These are phyloP conservation scores for Dendropsophus ebraccatus DNA, from an alignment of 2,113 vertebrate species.

Conservation along the genomic window DNA sequence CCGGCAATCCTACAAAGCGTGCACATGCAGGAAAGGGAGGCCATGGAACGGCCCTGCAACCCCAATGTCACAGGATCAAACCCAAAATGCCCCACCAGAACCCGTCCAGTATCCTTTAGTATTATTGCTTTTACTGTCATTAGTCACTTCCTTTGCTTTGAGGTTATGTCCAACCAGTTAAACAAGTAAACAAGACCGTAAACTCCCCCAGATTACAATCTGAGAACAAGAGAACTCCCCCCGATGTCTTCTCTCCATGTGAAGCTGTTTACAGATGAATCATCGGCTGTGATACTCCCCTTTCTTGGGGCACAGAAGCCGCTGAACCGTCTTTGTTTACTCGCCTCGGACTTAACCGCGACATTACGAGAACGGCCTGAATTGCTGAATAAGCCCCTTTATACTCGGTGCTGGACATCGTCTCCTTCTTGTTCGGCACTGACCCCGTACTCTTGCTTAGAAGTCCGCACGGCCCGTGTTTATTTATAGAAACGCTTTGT, in stretches of 20 bases:
- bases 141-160: not conserved
- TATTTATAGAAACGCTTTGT: slow-evolving; percentile 79
- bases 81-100: no score
- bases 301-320: not conserved
- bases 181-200: not conserved
- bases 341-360: slow-evolving; percentile 63
- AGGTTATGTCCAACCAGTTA: not conserved
- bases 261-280: slow-evolving; percentile 20
- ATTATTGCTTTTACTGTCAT: not conserved
- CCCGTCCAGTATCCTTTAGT: no score
- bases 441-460: slow-evolving; percentile 72
- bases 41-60: no score
- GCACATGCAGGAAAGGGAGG: no score
- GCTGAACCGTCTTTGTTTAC: slow-evolving; percentile 69
- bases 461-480: slow-evolving; percentile 75
- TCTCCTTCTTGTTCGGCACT: slow-evolving; percentile 71
- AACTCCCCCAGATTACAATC: not conserved
- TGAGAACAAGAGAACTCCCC: no score
- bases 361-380: slow-evolving; percentile 69
- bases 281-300: not conserved
- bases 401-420: slow-evolving; percentile 68
- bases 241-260: not conserved
- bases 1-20: no score
- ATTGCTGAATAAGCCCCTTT: slow-evolving; percentile 75
- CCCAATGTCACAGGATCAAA: no score